Base-by-base conservation (phyloP, 1,140 invertebrate genomes). In the Drosophila cardini region DNA sequence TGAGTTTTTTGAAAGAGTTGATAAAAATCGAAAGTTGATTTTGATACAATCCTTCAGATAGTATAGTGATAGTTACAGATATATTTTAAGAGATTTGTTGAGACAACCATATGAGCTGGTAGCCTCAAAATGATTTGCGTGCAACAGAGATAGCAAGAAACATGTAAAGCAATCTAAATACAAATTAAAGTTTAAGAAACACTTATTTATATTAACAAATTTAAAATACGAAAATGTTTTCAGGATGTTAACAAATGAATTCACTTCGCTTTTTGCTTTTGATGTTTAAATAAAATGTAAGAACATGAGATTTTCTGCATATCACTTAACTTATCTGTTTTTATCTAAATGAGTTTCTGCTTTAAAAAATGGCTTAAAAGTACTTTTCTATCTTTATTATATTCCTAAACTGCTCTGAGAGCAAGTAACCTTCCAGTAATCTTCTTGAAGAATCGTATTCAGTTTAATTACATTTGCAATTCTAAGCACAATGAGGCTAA, bases 401-500 rank as follows among this genome's bases (percentile, higher is more conserved):
- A 10, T 38, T 11, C 8, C 36, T 38, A 38, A 6, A 10, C 8
- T 2, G 8, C 0, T 2, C 36, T 43, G n/a, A 43, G 16, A 46
- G 18, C n/a, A 26, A 43, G 15, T 18, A 2, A 40, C 21, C 13
- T 13, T 13, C 10, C n/a, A 58, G 42, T 36, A 61, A 40, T 36
- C 2, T 13, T 43, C 30, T 36, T 16, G 45, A 38, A 15, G 48
- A 38, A 38, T 42, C 50, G 67, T 53, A 79, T 52, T n/a, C 32
- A 48, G 42, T 48, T 16, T 74, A 87, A 86, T 85, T 85, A 56
- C 82, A 85, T 85, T 78, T 62, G 68, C 85, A 87, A 85, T 87
- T 85, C 81, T n/a, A 48, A 65, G 60, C 63, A 72, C 60, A 70
- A 62, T 74, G 63, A 67, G 30, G 16, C 21, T 77, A 80, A 85